Evolutionary conservation across 2,888 invertebrate genomes (phyloP).

Genomic region (Dendrolimus houi): DNA sequence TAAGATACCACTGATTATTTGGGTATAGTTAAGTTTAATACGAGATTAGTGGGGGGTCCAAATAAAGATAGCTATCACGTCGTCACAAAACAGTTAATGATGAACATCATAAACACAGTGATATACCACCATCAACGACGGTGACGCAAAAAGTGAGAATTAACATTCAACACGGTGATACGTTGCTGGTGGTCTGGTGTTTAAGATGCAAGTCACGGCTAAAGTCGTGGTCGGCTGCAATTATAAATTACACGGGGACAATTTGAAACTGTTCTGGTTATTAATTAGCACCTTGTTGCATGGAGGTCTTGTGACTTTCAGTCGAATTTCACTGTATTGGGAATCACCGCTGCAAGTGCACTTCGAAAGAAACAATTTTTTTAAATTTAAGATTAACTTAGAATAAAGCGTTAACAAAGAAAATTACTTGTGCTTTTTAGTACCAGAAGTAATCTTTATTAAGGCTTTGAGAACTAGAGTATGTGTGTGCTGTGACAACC

Average conservation of each 20-base stretch:
- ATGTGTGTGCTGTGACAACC: too few relatives aligned
- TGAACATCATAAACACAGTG: not conserved
- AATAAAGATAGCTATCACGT: not conserved
- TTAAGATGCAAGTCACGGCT: not conserved
- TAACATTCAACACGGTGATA: not conserved
- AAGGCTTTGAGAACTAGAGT: too few relatives aligned
- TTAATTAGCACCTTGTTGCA: constrained; percentile 1
- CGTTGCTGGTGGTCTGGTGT: not conserved
- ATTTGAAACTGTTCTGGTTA: constrained; percentile 9
- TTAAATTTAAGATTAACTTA: too few relatives aligned
- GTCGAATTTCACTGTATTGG: too few relatives aligned
- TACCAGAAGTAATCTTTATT: too few relatives aligned
- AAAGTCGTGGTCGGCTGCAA: not conserved
- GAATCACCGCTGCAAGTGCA: too few relatives aligned
- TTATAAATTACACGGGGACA: constrained; percentile 13
- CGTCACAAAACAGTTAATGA: not conserved
- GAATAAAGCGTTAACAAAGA: too few relatives aligned
- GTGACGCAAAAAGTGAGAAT: not conserved
- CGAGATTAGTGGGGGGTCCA: too few relatives aligned
- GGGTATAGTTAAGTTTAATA: too few relatives aligned
- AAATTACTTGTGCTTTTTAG: too few relatives aligned
- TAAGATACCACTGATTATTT: too few relatives aligned
- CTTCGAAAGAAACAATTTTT: too few relatives aligned
- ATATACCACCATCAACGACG: not conserved
- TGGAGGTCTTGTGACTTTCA: not conserved